Conservation (phyloP, 2,888 invertebrate genomes). For the Chrysopilus asiliformis region DNA sequence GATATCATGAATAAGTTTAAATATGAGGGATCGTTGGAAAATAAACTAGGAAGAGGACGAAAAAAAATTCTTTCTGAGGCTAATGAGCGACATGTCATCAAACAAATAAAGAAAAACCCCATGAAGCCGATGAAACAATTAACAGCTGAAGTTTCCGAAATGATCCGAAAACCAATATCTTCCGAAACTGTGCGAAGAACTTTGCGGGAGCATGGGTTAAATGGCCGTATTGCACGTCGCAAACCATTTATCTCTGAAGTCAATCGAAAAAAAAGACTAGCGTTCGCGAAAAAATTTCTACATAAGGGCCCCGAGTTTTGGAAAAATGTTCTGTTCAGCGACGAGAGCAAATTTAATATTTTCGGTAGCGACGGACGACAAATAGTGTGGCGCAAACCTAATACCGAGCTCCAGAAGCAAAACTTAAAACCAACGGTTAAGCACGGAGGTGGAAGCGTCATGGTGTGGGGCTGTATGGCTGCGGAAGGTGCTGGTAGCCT, state of each 20-base stretch:
- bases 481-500: constrained; percentile 8
- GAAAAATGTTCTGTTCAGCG: constrained; percentile 7
- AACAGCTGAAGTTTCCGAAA: too few relatives aligned
- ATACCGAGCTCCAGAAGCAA: constrained; percentile 6
- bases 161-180: too few relatives aligned
- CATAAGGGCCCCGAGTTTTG: too few relatives aligned
- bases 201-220: too few relatives aligned
- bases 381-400: constrained; percentile 7
- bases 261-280: constrained; percentile 6
- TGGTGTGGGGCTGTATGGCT: constrained; percentile 11
- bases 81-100: too few relatives aligned
- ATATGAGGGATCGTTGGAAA: too few relatives aligned
- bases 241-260: constrained; percentile 1
- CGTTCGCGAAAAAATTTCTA: constrained; percentile 7
- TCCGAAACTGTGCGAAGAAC: too few relatives aligned
- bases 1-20: too few relatives aligned
- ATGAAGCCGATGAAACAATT: too few relatives aligned
- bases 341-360: constrained; percentile 11
- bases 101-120: too few relatives aligned
- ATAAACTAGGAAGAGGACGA: too few relatives aligned
- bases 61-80: too few relatives aligned
- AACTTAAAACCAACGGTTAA: constrained; percentile 9
- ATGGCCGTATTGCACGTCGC: constrained; percentile 1
- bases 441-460: constrained; percentile 9
- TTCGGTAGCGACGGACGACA: constrained; percentile 6